A percentile compares a stretch with the other conserved stretches of the same genome.
Conservation (phyloP, 2,888 invertebrate genomes). For the Tiphia femorata region DNA sequence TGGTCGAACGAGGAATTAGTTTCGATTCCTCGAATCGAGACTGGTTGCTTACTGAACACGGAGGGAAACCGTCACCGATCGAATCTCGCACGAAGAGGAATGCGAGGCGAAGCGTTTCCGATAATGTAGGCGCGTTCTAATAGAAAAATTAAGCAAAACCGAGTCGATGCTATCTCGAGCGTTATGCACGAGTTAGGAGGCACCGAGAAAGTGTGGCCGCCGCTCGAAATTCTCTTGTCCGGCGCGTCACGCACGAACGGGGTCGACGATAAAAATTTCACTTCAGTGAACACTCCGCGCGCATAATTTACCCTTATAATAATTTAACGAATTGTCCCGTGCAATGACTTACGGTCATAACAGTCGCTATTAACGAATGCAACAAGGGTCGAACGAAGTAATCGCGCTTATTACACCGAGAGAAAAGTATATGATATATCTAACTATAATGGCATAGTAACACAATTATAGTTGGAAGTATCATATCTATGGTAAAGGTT, state of each 20-base stretch:
- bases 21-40: not conserved
- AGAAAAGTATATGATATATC: no score
- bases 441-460: no score
- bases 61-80: not conserved
- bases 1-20: not conserved
- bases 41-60: not conserved
- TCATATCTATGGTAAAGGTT: no score
- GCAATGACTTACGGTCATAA: no score
- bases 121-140: constrained; percentile 39
- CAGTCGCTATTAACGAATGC: no score
- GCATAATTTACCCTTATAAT: no score
- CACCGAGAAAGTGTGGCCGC: not conserved
- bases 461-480: no score
- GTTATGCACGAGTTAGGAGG: constrained; percentile 14
- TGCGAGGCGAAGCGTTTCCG: not conserved
- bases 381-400: not conserved
- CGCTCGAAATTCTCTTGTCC: no score
- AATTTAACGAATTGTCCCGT: no score
- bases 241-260: not conserved
- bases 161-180: constrained; percentile 21
- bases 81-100: not conserved
- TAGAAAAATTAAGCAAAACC: constrained; percentile 34
- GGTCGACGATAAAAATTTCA: constrained; percentile 10
- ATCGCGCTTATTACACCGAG: no score
- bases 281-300: no score